phyloP scores from a whole-genome alignment of 2,113 vertebrate genomes.

The Mormyrus lacerda region DNA sequence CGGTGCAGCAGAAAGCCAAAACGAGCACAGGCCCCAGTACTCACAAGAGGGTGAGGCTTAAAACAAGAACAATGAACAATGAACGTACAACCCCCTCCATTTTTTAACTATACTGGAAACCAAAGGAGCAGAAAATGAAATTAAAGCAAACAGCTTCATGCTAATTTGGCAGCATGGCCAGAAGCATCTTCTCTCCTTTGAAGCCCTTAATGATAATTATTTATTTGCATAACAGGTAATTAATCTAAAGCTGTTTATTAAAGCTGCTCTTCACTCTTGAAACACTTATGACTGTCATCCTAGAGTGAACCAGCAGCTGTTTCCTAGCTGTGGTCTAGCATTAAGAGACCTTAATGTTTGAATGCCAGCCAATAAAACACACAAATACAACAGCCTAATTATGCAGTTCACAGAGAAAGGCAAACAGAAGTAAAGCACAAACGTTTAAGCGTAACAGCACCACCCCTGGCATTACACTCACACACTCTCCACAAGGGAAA shows the following conservation, averaged over 20 bases:
- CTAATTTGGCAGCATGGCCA: neutral
- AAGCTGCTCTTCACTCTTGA: neutral
- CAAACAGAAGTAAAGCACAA: neutral
- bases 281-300: neutral
- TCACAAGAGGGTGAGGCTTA: neutral
- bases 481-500: neutral
- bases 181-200: neutral
- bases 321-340: neutral
- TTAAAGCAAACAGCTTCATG: constrained; percentile 1
- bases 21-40: neutral
- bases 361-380: neutral
- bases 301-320: neutral
- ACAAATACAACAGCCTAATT: neutral
- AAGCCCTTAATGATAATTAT: constrained; percentile 7
- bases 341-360: neutral
- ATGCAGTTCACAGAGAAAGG: neutral
- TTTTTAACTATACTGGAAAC: neutral
- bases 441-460: neutral
- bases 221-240: constrained; percentile 6
- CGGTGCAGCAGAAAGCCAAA: neutral
- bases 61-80: neutral
- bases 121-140: constrained; percentile 4
- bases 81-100: neutral
- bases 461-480: neutral
- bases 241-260: constrained; percentile 7